Base-by-base conservation (phyloP, 2,888 invertebrate species). In the Drosophila pullipes region DNA sequence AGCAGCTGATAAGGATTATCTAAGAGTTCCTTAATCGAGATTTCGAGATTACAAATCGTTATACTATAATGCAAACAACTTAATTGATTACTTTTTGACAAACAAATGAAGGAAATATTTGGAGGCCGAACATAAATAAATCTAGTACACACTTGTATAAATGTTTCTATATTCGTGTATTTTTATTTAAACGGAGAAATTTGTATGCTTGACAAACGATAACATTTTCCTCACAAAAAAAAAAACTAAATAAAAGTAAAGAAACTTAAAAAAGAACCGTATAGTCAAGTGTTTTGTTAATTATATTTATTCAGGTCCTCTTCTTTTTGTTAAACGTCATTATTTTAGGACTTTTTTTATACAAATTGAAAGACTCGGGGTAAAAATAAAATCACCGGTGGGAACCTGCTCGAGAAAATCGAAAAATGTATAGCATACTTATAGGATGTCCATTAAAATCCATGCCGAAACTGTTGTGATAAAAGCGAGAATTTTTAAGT, bases 161-260 rank as follows among this genome's bases (percentile, higher is more conserved):
- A 65, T 76, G 79, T 79, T 76, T 79, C 73, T 75, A 74, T 74
- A 71, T 70, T 70, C 82, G 70, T 87, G 76, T 73, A 81, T 84
- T 77, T 83, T 69, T 58, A 76, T 69, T 79, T 82, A 57, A 82
- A 75, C 66, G 60, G 72, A 77, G 59, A 89, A 75, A 74, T 72
- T 79, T 81, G 67, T 82, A 81, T 81, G 80, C 86, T 89, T 89
- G 74, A 75, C 77, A 71, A 72, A 71, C 37, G 61, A 83, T 65
- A 60, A 57, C 50, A 53, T 68, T 81, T 79, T 70, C 71, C 74
- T 74, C 71, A 71, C 69, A 22, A 67, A 68, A 69, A 71, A 41
- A 60, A 74, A 69, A 76, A 68, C 60, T 52, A 64, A 82, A 80
- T 60, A 80, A 74, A 71, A 71, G 44, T 30, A 69, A 71, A 74